phyloP scores from a whole-genome alignment of 2,888 invertebrate genomes.

The Tetropium fuscum region DNA sequence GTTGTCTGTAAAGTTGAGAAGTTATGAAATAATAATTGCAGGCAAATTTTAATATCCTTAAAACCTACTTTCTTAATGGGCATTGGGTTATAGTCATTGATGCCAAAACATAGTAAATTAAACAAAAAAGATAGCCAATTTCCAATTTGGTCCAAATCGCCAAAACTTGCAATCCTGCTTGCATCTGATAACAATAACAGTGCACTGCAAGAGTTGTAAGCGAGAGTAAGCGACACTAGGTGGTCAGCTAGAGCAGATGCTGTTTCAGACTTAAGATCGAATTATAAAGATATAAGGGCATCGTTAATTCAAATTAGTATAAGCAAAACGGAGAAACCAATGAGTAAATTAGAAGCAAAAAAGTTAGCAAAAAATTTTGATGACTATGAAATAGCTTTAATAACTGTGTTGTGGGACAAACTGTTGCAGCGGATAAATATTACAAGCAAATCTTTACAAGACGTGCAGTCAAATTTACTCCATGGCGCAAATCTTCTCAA shows the following conservation, averaged over 20 bases:
- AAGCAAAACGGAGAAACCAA: not conserved
- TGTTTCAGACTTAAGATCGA: not conserved
- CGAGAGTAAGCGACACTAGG: not conserved
- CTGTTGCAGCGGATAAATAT: constrained; percentile 13
- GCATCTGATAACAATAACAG: not conserved
- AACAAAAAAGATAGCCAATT: constrained; percentile 24
- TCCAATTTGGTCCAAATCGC: not conserved
- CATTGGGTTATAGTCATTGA: no score
- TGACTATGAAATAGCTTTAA: not conserved
- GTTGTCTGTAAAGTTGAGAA: not conserved
- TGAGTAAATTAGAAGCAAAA: not conserved
- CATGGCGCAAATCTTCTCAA: not conserved
- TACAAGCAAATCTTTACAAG: constrained; percentile 11
- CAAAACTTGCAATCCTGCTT: not conserved
- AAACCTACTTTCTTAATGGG: not conserved
- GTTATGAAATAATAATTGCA: not conserved
- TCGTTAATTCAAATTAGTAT: not conserved
- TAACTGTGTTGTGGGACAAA: not conserved
- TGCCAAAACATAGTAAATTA: constrained; percentile 10
- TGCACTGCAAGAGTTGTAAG: constrained; percentile 6
- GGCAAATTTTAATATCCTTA: not conserved
- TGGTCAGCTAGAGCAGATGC: not conserved
- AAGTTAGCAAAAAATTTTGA: not conserved
- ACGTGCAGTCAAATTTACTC: not conserved
- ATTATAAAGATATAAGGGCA: not conserved